A percentile compares a stretch with the other conserved stretches of the same genome.
phyloP scores from a whole-genome alignment of 1,140 invertebrate species.

The Pseudomyrmex cubaensis region DNA sequence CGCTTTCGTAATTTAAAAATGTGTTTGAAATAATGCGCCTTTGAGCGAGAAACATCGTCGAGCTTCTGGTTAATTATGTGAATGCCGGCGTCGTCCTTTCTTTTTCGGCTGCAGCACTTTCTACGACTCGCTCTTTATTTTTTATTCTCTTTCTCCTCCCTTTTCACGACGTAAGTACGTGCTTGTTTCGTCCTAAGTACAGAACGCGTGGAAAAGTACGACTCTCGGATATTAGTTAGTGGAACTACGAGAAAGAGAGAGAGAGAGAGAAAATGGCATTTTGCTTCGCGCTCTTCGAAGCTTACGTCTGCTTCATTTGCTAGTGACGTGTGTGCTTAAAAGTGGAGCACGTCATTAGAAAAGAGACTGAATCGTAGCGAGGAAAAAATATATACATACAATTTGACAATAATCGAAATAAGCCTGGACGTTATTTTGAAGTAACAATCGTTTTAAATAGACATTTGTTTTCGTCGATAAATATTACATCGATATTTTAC shows the following conservation, averaged over 20 bases:
- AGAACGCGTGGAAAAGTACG: conserved; percentile 9
- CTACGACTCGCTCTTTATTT: background rate
- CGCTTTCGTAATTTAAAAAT: background rate
- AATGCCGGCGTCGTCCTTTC: background rate
- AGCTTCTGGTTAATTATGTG: conserved; percentile 1
- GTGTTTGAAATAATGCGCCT: background rate
- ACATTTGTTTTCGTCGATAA: background rate
- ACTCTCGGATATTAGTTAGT: background rate
- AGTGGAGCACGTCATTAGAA: conserved; percentile 1
- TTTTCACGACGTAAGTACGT: background rate
- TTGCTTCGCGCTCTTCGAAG: conserved; percentile 13
- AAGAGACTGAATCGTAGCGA: background rate
- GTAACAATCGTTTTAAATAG: background rate
- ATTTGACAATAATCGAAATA: background rate
- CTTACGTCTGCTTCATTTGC: conserved; percentile 24
- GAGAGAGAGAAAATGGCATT: background rate
- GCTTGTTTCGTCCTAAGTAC: conserved; percentile 12
- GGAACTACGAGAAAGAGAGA: background rate
- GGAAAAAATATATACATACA: conserved; percentile 3
- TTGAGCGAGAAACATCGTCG: background rate
- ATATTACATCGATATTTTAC: background rate
- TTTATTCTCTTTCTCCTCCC: background rate
- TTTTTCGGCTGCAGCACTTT: no score
- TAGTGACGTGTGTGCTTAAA: conserved; percentile 4
- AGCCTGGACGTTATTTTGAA: background rate